phyloP scores from a whole-genome alignment of 1,140 invertebrate species.

The Nebria ingens region DNA sequence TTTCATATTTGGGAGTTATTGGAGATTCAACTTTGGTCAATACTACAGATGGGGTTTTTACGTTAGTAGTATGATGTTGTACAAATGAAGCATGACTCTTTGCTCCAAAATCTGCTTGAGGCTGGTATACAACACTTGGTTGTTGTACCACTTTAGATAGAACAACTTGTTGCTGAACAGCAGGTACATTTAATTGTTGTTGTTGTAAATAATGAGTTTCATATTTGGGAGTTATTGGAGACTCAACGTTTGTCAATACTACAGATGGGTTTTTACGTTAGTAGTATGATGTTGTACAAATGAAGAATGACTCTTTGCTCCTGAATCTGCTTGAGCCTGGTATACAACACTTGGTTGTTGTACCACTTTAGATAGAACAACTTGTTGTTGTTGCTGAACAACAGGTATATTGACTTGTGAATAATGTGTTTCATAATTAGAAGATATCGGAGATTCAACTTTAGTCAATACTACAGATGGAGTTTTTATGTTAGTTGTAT shows the following conservation, averaged over 20 bases:
- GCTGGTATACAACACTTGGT: too few relatives aligned
- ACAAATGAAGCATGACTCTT: too few relatives aligned
- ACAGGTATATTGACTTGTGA: background rate
- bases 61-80: too few relatives aligned
- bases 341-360: background rate
- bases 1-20: background rate
- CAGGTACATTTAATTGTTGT: too few relatives aligned
- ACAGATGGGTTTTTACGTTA: background rate
- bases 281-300: background rate
- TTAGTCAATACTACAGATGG: background rate
- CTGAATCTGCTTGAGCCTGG: too few relatives aligned
- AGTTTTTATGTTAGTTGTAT: too few relatives aligned
- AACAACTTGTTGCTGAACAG: too few relatives aligned
- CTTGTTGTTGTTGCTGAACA: background rate
- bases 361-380: background rate
- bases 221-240: background rate
- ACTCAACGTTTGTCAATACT: background rate
- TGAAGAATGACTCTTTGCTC: too few relatives aligned
- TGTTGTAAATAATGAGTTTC: background rate
- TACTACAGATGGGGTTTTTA: background rate
- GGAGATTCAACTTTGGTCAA: background rate
- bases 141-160: too few relatives aligned
- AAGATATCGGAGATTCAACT: background rate
- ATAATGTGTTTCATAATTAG: background rate
- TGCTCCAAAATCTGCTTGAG: too few relatives aligned